A percentile compares a stretch with the other conserved stretches of the same genome.
Evolutionary conservation across 2,797 vertebrate genomes (phyloP).

Genomic region (Kryptopterus vitreolus): DNA sequence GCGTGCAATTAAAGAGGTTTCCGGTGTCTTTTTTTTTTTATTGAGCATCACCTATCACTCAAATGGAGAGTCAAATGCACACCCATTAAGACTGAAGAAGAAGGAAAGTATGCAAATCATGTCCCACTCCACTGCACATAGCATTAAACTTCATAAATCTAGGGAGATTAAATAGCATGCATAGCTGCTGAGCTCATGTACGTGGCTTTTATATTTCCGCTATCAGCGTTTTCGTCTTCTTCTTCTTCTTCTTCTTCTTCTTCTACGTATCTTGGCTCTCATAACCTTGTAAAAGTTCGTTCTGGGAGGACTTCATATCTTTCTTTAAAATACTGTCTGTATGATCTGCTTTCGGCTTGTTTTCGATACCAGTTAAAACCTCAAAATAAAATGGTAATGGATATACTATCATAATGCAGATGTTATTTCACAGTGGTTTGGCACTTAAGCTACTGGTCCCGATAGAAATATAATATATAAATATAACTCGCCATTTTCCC

Average conservation of each 20-base stretch:
- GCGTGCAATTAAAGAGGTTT: background rate
- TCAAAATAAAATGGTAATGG: background rate
- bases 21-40: background rate
- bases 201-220: constrained; percentile 10
- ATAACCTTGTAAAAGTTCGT: background rate
- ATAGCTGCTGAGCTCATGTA: constrained; percentile 37
- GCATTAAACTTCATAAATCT: constrained; percentile 52
- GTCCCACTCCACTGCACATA: background rate
- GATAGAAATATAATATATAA: constrained; percentile 4
- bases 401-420: background rate
- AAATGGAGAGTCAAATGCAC: background rate
- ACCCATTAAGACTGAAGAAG: background rate
- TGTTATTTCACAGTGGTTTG: constrained; percentile 2
- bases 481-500: background rate
- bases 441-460: background rate
- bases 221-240: constrained; percentile 34
- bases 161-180: constrained; percentile 48
- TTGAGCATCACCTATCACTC: background rate
- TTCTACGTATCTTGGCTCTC: background rate
- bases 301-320: background rate
- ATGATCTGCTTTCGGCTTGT: background rate
- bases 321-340: constrained; percentile 12
- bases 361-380: background rate
- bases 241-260: constrained; percentile 17
- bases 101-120: background rate